Evolutionary conservation across 2,113 vertebrate genomes (phyloP).

Genomic region (Dissostichus mawsoni): DNA sequence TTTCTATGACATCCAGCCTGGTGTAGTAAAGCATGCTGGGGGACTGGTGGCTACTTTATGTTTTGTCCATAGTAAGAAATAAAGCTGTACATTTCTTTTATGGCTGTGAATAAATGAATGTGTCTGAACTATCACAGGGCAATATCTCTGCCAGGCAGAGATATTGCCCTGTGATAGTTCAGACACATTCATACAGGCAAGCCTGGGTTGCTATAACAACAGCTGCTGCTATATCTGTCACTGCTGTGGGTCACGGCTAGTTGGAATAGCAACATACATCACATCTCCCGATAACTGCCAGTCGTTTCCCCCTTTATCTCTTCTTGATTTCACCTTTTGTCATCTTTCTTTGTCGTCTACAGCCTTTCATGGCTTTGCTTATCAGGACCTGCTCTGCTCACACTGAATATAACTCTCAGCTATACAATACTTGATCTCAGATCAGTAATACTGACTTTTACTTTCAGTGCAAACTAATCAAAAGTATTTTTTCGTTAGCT

Average conservation of each 20-base stretch:
- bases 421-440: background rate
- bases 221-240: conserved; percentile 71
- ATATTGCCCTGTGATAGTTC: too few species aligned
- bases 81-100: conserved; percentile 21
- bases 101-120: conserved; percentile 21
- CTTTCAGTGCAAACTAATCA: conserved; percentile 10
- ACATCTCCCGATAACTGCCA: conserved; percentile 37
- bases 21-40: background rate
- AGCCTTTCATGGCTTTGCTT: background rate
- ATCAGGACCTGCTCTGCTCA: conserved; percentile 9
- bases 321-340: conserved; percentile 8
- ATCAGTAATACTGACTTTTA: conserved; percentile 22
- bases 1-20: conserved; percentile 13
- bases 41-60: background rate
- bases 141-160: conserved; percentile 37
- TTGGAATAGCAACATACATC: conserved; percentile 69
- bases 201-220: conserved; percentile 77
- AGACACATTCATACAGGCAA: conserved; percentile 26
- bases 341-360: conserved; percentile 13
- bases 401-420: background rate
- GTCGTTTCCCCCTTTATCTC: conserved; percentile 7
- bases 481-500: background rate
- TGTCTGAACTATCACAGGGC: conserved; percentile 31
- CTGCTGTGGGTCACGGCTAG: conserved; percentile 60
- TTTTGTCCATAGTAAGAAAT: conserved; percentile 1